Evolutionary conservation across 2,888 invertebrate genomes (phyloP), one percentile per base, ranked within the genome.

Genomic region (Calliopum simillimum): DNA sequence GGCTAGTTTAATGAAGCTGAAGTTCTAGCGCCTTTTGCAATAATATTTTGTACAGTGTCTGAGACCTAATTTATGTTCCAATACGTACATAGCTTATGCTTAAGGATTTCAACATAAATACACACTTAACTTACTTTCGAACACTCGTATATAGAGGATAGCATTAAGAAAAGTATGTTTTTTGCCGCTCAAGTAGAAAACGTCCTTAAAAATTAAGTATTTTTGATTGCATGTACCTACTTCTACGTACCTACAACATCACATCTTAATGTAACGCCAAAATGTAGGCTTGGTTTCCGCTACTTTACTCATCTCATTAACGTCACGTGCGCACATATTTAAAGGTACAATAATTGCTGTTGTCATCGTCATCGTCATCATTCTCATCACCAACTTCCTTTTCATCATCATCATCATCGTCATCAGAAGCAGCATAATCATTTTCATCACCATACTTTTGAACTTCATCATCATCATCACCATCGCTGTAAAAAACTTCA

Each of bases 141-240:
- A 33, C 33, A 8, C 33, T 33, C 8, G 8, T 8, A 33, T 33
- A 33, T 8, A 33, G 8, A 33, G 33, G 2, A 33, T 33, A 8
- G 51, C 64, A 51, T 49, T 13, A 47, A 49, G 63, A 16, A 1
- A 8, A 33, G 33, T 33, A 8, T 12, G n/a, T 51, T n/a, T 8
- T 33, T 19, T 61, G n/a, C n/a, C 33, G 23, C 63, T 16, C 33
- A 25, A 63, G 16, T 33, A 49, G 63, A 47, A 63, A 33, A 63
- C 33, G 51, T 63, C 33, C 63, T 63, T 33, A 49, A 16, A 14
- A 55, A 65, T 65, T 55, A 21, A 65, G 44, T 55, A 21, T 21
- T 55, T 43, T 44, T 65, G 55, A 65, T 65, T 65, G 65, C 55
- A 55, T 23, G 55, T 49, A 61, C 51, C 12, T 55, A 55, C 33